These are phyloP conservation scores for Thymelicus lineola DNA, from an alignment of 2,888 invertebrate species.

Conservation along the genomic window DNA sequence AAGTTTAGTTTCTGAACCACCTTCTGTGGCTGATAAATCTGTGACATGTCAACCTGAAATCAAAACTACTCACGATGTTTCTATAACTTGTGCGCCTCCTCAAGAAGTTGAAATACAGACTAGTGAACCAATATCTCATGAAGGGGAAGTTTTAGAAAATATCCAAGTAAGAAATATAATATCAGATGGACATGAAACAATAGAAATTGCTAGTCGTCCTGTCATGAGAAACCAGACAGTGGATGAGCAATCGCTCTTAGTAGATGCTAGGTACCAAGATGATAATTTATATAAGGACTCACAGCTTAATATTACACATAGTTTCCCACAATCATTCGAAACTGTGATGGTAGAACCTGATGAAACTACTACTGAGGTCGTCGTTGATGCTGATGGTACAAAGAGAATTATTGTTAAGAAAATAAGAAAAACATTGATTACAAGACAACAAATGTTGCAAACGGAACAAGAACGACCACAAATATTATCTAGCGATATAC, in stretches of 20 bases:
- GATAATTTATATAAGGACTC: slow-evolving; percentile 84
- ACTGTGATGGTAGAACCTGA: slow-evolving; percentile 93
- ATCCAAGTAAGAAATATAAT: slow-evolving; percentile 88
- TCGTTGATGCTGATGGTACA: slow-evolving; percentile 92
- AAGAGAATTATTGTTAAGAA: slow-evolving; percentile 92
- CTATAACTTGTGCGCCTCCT: slow-evolving; percentile 81
- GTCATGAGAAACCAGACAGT: slow-evolving; percentile 75
- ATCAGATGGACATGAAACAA: slow-evolving; percentile 88
- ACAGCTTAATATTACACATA: slow-evolving; percentile 89
- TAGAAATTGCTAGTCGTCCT: slow-evolving; percentile 89
- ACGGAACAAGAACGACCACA: slow-evolving; percentile 85
- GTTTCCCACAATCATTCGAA: slow-evolving; percentile 91
- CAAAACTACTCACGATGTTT: slow-evolving; percentile 76
- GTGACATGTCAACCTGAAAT: slow-evolving; percentile 69
- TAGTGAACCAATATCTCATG: slow-evolving; percentile 77
- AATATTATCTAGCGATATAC: slow-evolving; percentile 82
- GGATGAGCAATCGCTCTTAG: slow-evolving; percentile 86
- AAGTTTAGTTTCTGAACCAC: slow-evolving; percentile 80
- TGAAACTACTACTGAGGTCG: slow-evolving; percentile 92
- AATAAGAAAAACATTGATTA: slow-evolving; percentile 87
- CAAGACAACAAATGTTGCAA: slow-evolving; percentile 87
- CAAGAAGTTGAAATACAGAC: slow-evolving; percentile 87
- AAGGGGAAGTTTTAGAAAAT: slow-evolving; percentile 84
- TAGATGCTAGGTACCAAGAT: slow-evolving; percentile 90
- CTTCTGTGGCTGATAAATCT: slow-evolving; percentile 73